Evolutionary conservation across 2,113 vertebrate genomes (phyloP).

Genomic region (Zosterops pallidus): DNA sequence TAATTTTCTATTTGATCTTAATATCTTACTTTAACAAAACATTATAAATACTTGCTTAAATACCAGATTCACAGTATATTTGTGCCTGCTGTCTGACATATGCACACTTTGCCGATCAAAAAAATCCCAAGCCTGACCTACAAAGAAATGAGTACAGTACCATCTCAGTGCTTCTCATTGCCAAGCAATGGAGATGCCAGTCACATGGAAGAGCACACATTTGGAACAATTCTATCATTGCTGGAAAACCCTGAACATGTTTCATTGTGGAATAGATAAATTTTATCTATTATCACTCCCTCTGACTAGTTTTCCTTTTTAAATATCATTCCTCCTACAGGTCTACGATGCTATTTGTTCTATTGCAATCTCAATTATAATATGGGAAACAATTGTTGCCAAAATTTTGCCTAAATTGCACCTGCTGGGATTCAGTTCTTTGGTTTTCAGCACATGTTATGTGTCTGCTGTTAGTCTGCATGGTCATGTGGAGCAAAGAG

Average conservation of each 20-base stretch:
- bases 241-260: neutral
- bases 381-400: slow-evolving; percentile 1
- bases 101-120: neutral
- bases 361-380: neutral
- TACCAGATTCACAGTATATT: neutral
- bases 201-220: neutral
- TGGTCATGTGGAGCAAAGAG: slow-evolving; percentile 15
- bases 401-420: slow-evolving; percentile 37
- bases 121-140: neutral
- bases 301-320: neutral
- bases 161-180: slow-evolving; percentile 1
- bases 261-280: neutral
- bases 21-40: neutral
- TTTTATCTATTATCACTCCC: neutral
- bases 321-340: slow-evolving; percentile 52
- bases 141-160: neutral
- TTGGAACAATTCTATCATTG: neutral
- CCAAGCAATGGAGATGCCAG: neutral
- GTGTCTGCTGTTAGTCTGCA: slow-evolving; percentile 5
- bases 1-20: slow-evolving; percentile 3
- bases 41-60: neutral
- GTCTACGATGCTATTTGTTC: neutral
- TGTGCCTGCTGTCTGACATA: slow-evolving; percentile 22
- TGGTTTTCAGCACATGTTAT: neutral
- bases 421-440: neutral